A percentile compares a stretch with the other conserved stretches of the same genome.
Conservation (phyloP, 2,888 invertebrate genomes). For the Asteroscopus sphinx region DNA sequence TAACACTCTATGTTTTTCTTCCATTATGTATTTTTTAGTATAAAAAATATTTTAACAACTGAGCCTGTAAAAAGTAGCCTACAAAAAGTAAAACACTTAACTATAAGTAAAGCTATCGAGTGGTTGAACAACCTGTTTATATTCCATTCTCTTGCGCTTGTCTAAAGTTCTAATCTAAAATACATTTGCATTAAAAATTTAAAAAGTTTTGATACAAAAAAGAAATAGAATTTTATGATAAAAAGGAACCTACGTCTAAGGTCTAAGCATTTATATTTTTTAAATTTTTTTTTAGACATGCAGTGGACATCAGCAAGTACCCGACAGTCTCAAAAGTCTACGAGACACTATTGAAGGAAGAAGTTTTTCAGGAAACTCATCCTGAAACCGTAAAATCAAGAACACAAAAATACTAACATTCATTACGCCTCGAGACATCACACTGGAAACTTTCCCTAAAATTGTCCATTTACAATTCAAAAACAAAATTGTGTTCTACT, state of each 20-base stretch:
- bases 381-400: slow-evolving; percentile 66
- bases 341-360: slow-evolving; percentile 72
- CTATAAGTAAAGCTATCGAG: slow-evolving; percentile 19
- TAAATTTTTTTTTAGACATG: slow-evolving; percentile 71
- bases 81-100: slow-evolving; percentile 38
- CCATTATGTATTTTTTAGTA: slow-evolving; percentile 37
- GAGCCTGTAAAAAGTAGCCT: slow-evolving; percentile 19
- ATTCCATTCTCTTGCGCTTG: slow-evolving; percentile 37
- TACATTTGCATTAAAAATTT: slow-evolving; percentile 3
- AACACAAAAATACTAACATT: slow-evolving; percentile 13
- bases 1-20: slow-evolving; percentile 46
- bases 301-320: slow-evolving; percentile 72
- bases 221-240: not conserved
- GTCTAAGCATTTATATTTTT: too few relatives aligned
- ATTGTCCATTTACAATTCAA: not conserved
- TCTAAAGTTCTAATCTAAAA: slow-evolving; percentile 20
- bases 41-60: slow-evolving; percentile 33
- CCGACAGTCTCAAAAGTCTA: slow-evolving; percentile 75
- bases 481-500: not conserved
- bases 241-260: too few relatives aligned
- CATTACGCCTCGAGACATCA: too few relatives aligned
- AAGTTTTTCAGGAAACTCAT: slow-evolving; percentile 76
- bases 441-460: too few relatives aligned
- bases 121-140: slow-evolving; percentile 36
- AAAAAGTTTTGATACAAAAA: slow-evolving; percentile 16